Evolutionary conservation across 2,888 invertebrate genomes (phyloP).

Genomic region (Apodemia duryi): DNA sequence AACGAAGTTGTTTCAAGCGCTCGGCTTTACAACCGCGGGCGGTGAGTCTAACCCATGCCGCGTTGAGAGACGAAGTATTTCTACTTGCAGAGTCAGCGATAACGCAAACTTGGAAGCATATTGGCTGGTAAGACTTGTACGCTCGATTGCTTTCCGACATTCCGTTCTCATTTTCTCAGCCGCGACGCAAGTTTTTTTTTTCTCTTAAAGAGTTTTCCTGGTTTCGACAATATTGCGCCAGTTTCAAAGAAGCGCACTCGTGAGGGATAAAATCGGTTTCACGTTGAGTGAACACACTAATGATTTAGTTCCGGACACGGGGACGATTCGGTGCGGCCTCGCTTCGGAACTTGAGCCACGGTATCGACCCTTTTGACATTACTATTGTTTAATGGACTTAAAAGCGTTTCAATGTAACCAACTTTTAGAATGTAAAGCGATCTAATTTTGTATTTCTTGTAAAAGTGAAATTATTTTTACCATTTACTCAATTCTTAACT

Average conservation of each 20-base stretch:
- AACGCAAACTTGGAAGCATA: slow-evolving; percentile 63
- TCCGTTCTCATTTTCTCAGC: slow-evolving; percentile 67
- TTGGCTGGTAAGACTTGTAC: slow-evolving; percentile 54
- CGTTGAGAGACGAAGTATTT: slow-evolving; percentile 37
- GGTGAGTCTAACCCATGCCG: slow-evolving; percentile 38
- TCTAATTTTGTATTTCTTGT: slow-evolving; percentile 23
- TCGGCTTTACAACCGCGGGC: slow-evolving; percentile 63
- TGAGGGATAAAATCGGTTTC: slow-evolving; percentile 73
- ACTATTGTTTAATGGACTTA: slow-evolving; percentile 61
- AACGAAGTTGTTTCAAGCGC: slow-evolving; percentile 71
- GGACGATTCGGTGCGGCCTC: slow-evolving; percentile 39
- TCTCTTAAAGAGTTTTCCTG: slow-evolving; percentile 67
- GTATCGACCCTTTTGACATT: slow-evolving; percentile 57
- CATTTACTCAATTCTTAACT: background rate
- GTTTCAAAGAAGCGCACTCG: slow-evolving; percentile 68
- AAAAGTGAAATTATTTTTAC: background rate
- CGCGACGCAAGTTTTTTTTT: slow-evolving; percentile 49
- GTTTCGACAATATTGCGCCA: slow-evolving; percentile 74
- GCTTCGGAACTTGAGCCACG: slow-evolving; percentile 35
- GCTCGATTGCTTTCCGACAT: slow-evolving; percentile 69
- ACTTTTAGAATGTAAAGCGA: slow-evolving; percentile 32
- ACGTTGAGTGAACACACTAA: slow-evolving; percentile 77
- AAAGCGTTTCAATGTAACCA: slow-evolving; percentile 53
- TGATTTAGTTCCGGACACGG: slow-evolving; percentile 72
- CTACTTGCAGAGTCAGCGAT: slow-evolving; percentile 53